phyloP scores from a whole-genome alignment of 2,888 invertebrate genomes.

The Rhaphigaster nebulosa region DNA sequence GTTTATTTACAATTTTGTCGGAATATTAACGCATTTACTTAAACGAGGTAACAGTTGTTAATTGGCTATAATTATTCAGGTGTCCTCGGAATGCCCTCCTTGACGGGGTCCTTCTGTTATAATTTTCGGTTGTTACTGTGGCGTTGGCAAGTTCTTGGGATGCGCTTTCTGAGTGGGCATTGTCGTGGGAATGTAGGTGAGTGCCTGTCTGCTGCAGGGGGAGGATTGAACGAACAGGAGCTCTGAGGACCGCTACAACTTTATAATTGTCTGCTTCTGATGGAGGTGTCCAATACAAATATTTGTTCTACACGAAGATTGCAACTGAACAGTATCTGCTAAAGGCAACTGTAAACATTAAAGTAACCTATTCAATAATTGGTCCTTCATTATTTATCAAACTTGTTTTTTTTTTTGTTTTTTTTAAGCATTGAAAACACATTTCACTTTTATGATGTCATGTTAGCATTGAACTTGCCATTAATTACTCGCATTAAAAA shows the following conservation, averaged over 20 bases:
- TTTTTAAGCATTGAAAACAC: no score
- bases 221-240: background rate
- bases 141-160: background rate
- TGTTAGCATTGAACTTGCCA: no score
- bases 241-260: background rate
- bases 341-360: background rate
- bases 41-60: background rate
- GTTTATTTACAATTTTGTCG: no score
- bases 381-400: no score
- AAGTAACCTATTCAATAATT: no score
- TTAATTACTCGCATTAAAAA: no score
- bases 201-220: background rate
- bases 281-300: background rate
- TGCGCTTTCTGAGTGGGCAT: background rate
- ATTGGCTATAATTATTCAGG: background rate
- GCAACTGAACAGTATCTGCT: background rate
- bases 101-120: background rate
- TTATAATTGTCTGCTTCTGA: constrained; percentile 34
- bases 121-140: background rate
- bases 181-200: background rate
- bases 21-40: background rate
- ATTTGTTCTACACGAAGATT: background rate
- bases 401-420: no score
- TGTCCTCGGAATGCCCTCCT: background rate
- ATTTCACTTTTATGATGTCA: no score